Evolutionary conservation across 2,113 vertebrate species (phyloP).

Genomic region (Okapia johnstoni): DNA sequence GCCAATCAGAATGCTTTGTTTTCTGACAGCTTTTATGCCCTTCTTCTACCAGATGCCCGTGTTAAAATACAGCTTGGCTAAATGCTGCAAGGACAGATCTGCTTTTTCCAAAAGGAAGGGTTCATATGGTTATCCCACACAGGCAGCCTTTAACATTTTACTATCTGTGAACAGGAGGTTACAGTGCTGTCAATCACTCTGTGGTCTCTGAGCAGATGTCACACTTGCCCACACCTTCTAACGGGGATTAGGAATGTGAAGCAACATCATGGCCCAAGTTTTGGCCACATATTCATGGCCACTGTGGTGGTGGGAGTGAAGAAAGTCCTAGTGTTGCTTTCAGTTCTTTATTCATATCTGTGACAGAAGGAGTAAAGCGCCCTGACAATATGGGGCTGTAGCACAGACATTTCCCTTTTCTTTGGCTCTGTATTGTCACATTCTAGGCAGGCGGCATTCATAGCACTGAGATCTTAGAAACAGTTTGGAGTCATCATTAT

Average conservation of each 20-base stretch:
- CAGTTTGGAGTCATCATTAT: not conserved
- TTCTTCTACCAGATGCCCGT: not conserved
- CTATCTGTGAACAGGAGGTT: not conserved
- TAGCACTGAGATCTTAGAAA: not conserved
- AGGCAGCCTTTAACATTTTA: not conserved
- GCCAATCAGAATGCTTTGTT: not conserved
- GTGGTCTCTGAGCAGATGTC: not conserved
- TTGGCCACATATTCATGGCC: not conserved
- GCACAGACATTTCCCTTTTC: not conserved
- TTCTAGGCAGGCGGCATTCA: not conserved
- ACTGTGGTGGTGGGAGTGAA: not conserved
- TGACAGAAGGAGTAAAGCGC: not conserved
- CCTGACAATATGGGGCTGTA: not conserved
- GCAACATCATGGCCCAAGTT: not conserved
- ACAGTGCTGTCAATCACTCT: not conserved
- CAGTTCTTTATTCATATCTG: not conserved
- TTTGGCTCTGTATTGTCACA: not conserved
- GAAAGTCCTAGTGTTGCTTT: not conserved
- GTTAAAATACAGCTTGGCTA: slow-evolving; percentile 10
- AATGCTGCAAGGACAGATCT: slow-evolving; percentile 1
- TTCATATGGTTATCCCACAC: not conserved
- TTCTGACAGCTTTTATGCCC: slow-evolving; percentile 25
- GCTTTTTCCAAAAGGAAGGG: not conserved
- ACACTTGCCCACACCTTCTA: not conserved
- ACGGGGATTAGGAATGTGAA: not conserved